Conservation (phyloP, 2,797 vertebrate species). For the Ctenochaetus hawaiiensis region DNA sequence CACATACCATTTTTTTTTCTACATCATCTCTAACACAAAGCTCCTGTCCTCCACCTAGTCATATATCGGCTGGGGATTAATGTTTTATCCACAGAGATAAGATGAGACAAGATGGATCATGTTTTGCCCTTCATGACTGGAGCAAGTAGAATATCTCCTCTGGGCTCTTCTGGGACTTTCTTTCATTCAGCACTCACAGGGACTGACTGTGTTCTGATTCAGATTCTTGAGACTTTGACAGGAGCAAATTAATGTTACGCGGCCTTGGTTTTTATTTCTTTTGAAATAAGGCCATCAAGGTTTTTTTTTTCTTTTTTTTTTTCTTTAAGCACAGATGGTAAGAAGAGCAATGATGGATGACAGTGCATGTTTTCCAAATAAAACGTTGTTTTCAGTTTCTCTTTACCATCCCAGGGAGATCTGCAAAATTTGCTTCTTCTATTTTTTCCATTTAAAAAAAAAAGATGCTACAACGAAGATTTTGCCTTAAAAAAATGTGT, state of each 20-base stretch:
- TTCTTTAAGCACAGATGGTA: background rate
- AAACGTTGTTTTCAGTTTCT: slow-evolving; percentile 3
- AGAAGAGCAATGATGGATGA: background rate
- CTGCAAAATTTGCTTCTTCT: background rate
- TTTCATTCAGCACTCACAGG: slow-evolving; percentile 5
- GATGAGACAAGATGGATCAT: slow-evolving; percentile 7
- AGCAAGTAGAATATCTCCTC: slow-evolving; percentile 6
- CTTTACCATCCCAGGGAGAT: background rate
- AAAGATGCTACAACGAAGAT: too few relatives aligned
- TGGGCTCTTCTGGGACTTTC: background rate
- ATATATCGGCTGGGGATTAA: slow-evolving; percentile 4
- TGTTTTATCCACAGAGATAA: background rate
- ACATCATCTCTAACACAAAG: background rate
- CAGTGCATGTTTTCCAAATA: background rate
- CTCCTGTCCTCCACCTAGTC: background rate
- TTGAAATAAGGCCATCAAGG: background rate
- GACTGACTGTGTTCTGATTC: background rate
- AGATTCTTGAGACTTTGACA: slow-evolving; percentile 5
- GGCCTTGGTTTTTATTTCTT: background rate
- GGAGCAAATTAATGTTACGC: background rate
- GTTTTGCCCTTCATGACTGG: background rate
- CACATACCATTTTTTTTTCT: background rate
- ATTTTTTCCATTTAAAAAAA: too few relatives aligned
- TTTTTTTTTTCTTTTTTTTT: background rate
- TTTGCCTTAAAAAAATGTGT: too few relatives aligned